These are phyloP conservation scores for Ciconia boyciana DNA, from an alignment of 2,113 vertebrate genomes.

Conservation along the genomic window DNA sequence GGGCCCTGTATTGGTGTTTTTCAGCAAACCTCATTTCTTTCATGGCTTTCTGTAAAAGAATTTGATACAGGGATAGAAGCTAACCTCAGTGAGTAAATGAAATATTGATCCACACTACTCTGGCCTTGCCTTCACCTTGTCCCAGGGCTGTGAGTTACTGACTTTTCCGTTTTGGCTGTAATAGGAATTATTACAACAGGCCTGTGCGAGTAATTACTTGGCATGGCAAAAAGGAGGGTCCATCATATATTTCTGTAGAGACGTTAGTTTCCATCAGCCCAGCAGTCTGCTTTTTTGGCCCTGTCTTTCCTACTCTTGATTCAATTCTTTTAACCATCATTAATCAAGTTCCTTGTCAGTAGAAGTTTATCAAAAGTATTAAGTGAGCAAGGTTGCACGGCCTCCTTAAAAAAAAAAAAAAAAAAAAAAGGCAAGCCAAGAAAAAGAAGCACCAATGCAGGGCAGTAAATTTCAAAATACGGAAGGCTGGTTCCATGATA, in stretches of 20 bases:
- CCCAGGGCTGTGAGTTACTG: slow-evolving; percentile 95
- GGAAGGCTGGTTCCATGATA: slow-evolving; percentile 81
- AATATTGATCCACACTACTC: slow-evolving; percentile 97
- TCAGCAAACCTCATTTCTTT: slow-evolving; percentile 90
- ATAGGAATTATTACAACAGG: slow-evolving; percentile 99
- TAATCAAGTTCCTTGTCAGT: slow-evolving; percentile 89
- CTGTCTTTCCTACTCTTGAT: slow-evolving; percentile 91
- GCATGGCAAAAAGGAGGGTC: slow-evolving; percentile 89
- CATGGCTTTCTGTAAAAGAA: slow-evolving; percentile 86
- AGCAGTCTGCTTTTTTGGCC: slow-evolving; percentile 81
- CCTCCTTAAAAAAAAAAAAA: slow-evolving; percentile 70
- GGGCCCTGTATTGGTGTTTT: slow-evolving; percentile 82
- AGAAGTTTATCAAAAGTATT: slow-evolving; percentile 94
- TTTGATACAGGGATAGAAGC: slow-evolving; percentile 94
- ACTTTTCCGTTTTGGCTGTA: slow-evolving; percentile 99
- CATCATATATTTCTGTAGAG: slow-evolving; percentile 93
- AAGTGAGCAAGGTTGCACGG: slow-evolving; percentile 78
- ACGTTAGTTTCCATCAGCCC: slow-evolving; percentile 91
- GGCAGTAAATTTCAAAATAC: slow-evolving; percentile 82
- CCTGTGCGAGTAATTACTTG: slow-evolving; percentile 98
- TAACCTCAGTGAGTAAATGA: slow-evolving; percentile 97
- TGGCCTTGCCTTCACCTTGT: slow-evolving; percentile 99
- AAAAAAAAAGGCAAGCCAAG: not conserved
- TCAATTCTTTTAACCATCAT: slow-evolving; percentile 93
- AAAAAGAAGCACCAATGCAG: slow-evolving; percentile 53